These are phyloP conservation scores for Wasmannia auropunctata DNA, from an alignment of 1,140 invertebrate genomes.

Conservation along the genomic window DNA sequence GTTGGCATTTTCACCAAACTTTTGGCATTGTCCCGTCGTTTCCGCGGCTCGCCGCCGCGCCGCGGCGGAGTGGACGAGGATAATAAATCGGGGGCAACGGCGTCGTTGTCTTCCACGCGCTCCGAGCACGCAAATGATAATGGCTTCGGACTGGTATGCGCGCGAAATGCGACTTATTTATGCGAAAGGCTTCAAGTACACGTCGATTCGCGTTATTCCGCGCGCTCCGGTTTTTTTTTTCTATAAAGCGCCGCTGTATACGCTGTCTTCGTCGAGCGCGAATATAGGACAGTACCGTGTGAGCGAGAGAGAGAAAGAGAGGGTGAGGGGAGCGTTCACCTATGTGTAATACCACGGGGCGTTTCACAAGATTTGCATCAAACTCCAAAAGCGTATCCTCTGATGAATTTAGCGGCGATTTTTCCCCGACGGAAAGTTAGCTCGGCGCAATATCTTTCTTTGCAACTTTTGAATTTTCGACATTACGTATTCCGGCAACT, in stretches of 20 bases:
- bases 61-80: constrained; percentile 1
- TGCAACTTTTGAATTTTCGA: constrained; percentile 34
- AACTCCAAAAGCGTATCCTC: background rate
- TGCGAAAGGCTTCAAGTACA: background rate
- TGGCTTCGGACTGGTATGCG: constrained; percentile 24
- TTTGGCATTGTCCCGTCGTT: constrained; percentile 29
- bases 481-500: constrained; percentile 25
- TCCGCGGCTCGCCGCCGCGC: background rate
- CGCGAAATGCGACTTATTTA: constrained; percentile 62
- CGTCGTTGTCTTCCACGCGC: constrained; percentile 6
- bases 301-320: no score
- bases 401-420: constrained; percentile 30
- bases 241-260: background rate
- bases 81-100: constrained; percentile 49
- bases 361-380: constrained; percentile 39
- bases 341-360: background rate
- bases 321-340: constrained; percentile 43
- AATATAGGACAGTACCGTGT: constrained; percentile 11
- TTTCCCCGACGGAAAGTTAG: constrained; percentile 19
- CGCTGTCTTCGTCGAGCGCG: background rate
- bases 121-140: constrained; percentile 38
- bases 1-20: constrained; percentile 47
- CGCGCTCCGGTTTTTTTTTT: background rate
- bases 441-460: constrained; percentile 16
- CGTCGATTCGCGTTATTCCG: constrained; percentile 41